These are phyloP conservation scores for Deilephila porcellus DNA, from an alignment of 2,888 invertebrate genomes.

Conservation along the genomic window DNA sequence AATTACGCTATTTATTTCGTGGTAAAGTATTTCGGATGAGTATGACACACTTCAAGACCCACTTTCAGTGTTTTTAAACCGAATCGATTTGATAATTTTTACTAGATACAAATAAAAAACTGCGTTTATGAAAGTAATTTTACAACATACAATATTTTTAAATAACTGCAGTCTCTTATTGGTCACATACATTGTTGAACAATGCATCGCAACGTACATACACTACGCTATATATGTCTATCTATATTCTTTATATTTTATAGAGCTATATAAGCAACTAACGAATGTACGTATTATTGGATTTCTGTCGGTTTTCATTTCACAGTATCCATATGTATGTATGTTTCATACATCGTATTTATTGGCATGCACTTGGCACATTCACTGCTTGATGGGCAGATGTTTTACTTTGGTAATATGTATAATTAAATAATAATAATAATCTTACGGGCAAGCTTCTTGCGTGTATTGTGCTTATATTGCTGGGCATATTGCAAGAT, in stretches of 20 bases:
- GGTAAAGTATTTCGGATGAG: no score
- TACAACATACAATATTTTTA: background rate
- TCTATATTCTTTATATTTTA: conserved; percentile 39
- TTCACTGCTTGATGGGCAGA: conserved; percentile 55
- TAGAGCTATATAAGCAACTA: conserved; percentile 44
- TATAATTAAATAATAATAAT: background rate
- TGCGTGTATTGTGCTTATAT: no score
- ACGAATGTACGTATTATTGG: conserved; percentile 43
- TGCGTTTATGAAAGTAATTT: no score
- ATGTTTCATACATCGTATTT: conserved; percentile 34
- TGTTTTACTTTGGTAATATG: background rate
- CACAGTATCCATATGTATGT: conserved; percentile 33
- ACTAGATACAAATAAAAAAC: no score
- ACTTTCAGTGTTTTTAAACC: no score
- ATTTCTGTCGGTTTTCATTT: conserved; percentile 24
- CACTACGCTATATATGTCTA: conserved; percentile 7
- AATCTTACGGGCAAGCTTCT: background rate
- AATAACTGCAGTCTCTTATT: background rate
- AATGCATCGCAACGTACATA: background rate
- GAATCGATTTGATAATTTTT: no score
- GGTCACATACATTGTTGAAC: background rate
- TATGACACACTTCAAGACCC: no score
- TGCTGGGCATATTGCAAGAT: no score
- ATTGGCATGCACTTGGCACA: conserved; percentile 60
- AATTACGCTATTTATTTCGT: no score